Evolutionary conservation across 2,797 vertebrate species (phyloP), one percentile per base, ranked within the genome.

Genomic region (Coccyzus lansbergi): DNA sequence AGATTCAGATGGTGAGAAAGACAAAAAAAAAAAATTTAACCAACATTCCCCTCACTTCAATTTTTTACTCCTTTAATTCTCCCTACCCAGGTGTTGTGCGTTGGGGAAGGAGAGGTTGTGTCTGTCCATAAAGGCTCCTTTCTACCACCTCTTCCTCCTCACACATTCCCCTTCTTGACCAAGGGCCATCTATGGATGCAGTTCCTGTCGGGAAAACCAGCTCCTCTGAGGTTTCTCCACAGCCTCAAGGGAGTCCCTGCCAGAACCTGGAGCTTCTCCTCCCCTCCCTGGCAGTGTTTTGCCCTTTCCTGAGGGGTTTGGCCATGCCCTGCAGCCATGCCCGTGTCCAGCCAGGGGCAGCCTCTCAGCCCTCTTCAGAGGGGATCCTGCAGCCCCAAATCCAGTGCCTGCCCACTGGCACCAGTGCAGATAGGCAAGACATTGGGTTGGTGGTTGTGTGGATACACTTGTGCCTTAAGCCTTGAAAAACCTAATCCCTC

Each of bases 311-410:
- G 31, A 33, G 68, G 75, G 62, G 26, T n/a, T n/a, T 34, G 4
- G 42, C 48, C 4, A 5, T 21, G 62, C 33, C 33, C 69, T 12
- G 29, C 5, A 9, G n/a, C n/a, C n/a, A n/a, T n/a, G n/a, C n/a
- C n/a, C 9, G 1, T 12, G 31, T 12, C 31, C 0, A 2, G 48
- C 10, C 0, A 0, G 0, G 42, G 29, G 36, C 48, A 14, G 36
- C 53, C 52, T 52, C 68, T 38, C 12, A 0, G 72, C 44, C 53
- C 75, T 11, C 56, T 48, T 31, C 72, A 28, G 40, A 4, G n/a
- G 38, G 33, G 12, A 15, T 15, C 59, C 56, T 4, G 24, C 34
- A 3, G 28, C 48, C 11, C 12, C 2, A 2, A n/a, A 0, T 17
- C 15, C 42, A 15, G 33, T 3, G 0, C 42, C 28, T 10, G 9